These are phyloP conservation scores for Nymphicus hollandicus DNA, from an alignment of 2,113 vertebrate species.

Conservation along the genomic window DNA sequence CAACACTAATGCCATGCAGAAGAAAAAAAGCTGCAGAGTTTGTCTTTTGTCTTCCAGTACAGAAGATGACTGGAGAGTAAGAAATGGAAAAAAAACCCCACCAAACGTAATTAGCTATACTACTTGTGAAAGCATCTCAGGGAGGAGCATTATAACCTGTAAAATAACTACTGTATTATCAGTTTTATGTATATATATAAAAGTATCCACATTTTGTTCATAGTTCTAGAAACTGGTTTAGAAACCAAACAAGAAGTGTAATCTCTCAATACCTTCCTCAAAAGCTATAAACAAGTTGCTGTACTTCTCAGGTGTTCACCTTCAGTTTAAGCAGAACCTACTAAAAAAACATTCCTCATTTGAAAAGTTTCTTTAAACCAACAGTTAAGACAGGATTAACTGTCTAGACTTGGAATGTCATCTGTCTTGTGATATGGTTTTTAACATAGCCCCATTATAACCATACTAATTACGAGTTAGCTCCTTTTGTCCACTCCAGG, in stretches of 20 bases:
- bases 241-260: background rate
- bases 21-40: background rate
- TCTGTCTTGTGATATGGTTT: background rate
- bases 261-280: background rate
- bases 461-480: background rate
- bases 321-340: background rate
- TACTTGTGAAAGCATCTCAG: background rate
- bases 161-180: background rate
- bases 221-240: background rate
- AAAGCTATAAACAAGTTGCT: background rate
- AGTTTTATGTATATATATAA: background rate
- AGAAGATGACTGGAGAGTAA: background rate
- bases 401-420: background rate
- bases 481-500: background rate
- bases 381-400: slow-evolving; percentile 15
- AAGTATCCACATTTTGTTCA: background rate
- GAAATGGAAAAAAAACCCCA: too few species aligned
- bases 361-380: background rate
- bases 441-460: background rate
- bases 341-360: background rate
- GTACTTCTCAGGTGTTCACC: background rate
- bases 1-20: background rate
- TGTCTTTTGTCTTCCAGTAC: background rate
- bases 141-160: background rate
- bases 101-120: too few species aligned